Percentiles rank a stretch among this genome's conserved stretches.
phyloP scores from a whole-genome alignment of 2,888 invertebrate species.

The Ethmia dodecea region DNA sequence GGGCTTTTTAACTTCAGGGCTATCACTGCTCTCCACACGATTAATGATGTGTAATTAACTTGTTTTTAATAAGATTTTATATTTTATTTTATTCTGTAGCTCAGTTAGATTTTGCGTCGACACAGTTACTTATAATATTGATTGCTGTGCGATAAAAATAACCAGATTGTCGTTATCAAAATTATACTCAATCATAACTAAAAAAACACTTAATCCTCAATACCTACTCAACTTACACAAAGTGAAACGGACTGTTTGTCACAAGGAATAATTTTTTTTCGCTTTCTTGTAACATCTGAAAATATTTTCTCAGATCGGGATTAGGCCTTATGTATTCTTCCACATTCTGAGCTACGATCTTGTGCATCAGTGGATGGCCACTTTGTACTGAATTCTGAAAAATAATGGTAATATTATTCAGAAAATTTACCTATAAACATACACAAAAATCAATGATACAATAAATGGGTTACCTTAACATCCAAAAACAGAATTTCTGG shows the following conservation, averaged over 20 bases:
- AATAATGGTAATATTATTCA: slow-evolving; percentile 12
- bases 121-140: too few relatives aligned
- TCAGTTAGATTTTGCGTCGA: too few relatives aligned
- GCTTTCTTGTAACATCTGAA: slow-evolving; percentile 83
- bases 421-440: background rate
- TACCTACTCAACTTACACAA: slow-evolving; percentile 84
- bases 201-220: too few relatives aligned
- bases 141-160: too few relatives aligned
- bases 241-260: slow-evolving; percentile 97
- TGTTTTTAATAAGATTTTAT: too few relatives aligned
- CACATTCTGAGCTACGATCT: slow-evolving; percentile 89
- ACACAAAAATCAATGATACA: background rate
- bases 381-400: slow-evolving; percentile 90
- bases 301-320: slow-evolving; percentile 83
- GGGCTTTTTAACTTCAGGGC: too few relatives aligned
- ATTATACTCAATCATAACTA: background rate
- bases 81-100: too few relatives aligned
- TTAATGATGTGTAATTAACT: too few relatives aligned
- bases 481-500: slow-evolving; percentile 97
- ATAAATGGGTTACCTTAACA: slow-evolving; percentile 84
- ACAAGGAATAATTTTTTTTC: slow-evolving; percentile 95
- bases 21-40: too few relatives aligned
- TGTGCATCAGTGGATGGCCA: slow-evolving; percentile 94
- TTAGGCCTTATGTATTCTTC: slow-evolving; percentile 88
- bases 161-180: too few relatives aligned